Evolutionary conservation across 2,888 invertebrate species (phyloP).

Genomic region (Bhutanitis thaidina): DNA sequence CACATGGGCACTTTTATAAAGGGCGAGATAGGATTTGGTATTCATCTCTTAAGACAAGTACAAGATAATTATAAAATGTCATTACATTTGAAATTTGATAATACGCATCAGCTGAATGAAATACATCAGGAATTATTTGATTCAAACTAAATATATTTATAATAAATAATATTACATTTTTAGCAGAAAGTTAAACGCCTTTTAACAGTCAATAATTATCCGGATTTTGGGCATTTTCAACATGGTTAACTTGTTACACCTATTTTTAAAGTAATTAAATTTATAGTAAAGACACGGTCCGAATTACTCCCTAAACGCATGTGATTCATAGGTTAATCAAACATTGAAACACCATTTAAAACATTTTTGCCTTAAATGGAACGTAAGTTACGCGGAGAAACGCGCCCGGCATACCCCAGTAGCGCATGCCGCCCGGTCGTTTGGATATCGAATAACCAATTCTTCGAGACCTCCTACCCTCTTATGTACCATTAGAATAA

Average conservation of each 20-base stretch:
- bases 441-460: slow-evolving; percentile 23
- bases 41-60: too few relatives aligned
- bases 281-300: slow-evolving; percentile 3
- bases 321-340: slow-evolving; percentile 21
- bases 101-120: too few relatives aligned
- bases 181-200: too few relatives aligned
- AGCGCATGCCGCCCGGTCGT: slow-evolving; percentile 25
- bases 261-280: slow-evolving; percentile 5
- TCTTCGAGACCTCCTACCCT: slow-evolving; percentile 21
- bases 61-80: too few relatives aligned
- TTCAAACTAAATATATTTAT: too few relatives aligned
- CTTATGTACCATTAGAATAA: slow-evolving; percentile 6
- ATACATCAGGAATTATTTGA: too few relatives aligned
- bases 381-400: slow-evolving; percentile 28
- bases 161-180: too few relatives aligned
- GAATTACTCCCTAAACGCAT: slow-evolving; percentile 9
- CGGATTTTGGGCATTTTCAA: neutral
- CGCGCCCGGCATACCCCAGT: slow-evolving; percentile 28
- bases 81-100: too few relatives aligned
- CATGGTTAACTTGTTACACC: neutral
- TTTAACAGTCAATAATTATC: too few relatives aligned
- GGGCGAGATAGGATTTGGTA: too few relatives aligned
- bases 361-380: slow-evolving; percentile 27
- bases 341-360: slow-evolving; percentile 12
- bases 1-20: too few relatives aligned